Percentiles rank a stretch among this genome's conserved stretches.
Conservation (phyloP, 2,797 vertebrate genomes). For the Capromys pilorides region DNA sequence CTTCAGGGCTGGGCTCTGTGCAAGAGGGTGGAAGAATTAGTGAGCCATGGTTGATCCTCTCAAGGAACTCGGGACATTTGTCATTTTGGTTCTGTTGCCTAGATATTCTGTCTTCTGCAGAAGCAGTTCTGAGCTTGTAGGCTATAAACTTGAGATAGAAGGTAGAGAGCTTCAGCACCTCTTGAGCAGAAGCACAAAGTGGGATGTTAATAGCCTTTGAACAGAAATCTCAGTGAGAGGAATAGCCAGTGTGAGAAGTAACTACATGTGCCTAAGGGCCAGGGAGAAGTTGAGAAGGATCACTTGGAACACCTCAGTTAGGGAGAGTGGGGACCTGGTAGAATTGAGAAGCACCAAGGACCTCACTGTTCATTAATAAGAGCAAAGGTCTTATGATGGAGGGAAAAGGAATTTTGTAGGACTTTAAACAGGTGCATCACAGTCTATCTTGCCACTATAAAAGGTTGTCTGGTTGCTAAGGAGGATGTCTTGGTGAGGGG, state of each 20-base stretch:
- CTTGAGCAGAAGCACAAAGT: not conserved
- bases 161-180: not conserved
- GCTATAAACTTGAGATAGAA: not conserved
- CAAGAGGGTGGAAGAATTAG: not conserved
- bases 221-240: not conserved
- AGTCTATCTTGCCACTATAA: not conserved
- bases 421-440: not conserved
- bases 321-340: not conserved
- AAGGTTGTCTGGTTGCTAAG: not conserved
- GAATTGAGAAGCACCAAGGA: not conserved
- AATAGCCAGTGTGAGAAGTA: not conserved
- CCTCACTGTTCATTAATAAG: not conserved
- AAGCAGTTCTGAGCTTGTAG: not conserved
- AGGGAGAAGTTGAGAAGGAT: not conserved
- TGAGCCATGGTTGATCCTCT: not conserved
- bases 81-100: not conserved
- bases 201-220: not conserved
- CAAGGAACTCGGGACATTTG: not conserved
- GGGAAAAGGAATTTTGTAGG: not conserved
- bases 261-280: not conserved
- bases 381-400: not conserved
- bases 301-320: not conserved
- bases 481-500: not conserved
- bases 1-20: not conserved
- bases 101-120: not conserved